Evolutionary conservation across 2,113 vertebrate species (phyloP), one percentile per base, ranked within the genome.

Genomic region (Myotis lucifugus): DNA sequence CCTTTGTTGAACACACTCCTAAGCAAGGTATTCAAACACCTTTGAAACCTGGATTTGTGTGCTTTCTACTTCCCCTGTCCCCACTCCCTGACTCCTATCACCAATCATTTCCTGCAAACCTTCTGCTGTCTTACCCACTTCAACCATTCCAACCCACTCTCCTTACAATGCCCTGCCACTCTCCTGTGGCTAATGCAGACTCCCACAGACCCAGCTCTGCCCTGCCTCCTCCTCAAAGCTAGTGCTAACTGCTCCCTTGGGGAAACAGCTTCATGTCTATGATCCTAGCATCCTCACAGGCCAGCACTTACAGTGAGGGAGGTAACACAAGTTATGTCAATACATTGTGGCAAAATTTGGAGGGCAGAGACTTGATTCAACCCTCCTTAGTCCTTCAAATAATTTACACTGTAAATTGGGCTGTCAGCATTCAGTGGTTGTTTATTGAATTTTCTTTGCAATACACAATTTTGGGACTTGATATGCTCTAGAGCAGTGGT

Each of bases 401-500:
- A 42, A 25, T 85, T n/a, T 64, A 3, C 6, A 66, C 17, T 74
- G 5, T 64, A 78, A 90, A 85, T 32, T n/a, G 46, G 88, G 56
- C 34, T 72, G n/a, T 64, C 32, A 29, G 14, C 64, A 56, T 42
- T 61, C 70, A 54, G 17, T 50, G 19, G 12, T 2, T 32, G 29
- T 23, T 95, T 92, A 72, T 50, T 70, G 15, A 29, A 66, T 93
- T 95, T 90, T 82, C 42, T 37, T 59, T 59, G 66, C 48, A 76
- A 90, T 8, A 77, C 42, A 85, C 67, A 76, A 34, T 77, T 32
- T 81, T 79, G 70, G 37, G 46, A 85, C 37, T 70, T 88, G 40
- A 79, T 96, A 90, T 90, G 11, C 50, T 88, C 29, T 42, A 78
- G 6, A 92, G 69, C 46, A 46, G 46, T 11, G 10, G 46, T 46